Conservation (phyloP, 1,140 invertebrate genomes). For the Drosophila suzukii region DNA sequence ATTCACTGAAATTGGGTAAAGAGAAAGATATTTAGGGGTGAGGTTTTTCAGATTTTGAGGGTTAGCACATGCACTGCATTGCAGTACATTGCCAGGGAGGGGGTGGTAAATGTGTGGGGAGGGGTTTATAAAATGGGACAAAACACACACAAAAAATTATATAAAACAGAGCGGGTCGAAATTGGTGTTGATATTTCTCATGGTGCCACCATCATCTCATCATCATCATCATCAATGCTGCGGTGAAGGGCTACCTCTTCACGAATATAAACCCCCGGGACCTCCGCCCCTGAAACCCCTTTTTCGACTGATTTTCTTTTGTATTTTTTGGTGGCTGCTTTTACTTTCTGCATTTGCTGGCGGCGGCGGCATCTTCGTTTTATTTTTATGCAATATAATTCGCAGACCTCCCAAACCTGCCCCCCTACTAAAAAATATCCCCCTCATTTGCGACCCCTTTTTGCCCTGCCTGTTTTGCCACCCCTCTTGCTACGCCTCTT, state of each 20-base stretch:
- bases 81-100: conserved; percentile 9
- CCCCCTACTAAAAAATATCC: not conserved
- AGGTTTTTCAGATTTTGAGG: not conserved
- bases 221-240: conserved; percentile 4
- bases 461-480: not conserved
- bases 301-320: conserved; percentile 12
- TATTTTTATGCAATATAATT: conserved; percentile 72
- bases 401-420: not conserved
- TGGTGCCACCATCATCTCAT: conserved; percentile 37
- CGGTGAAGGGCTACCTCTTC: conserved; percentile 41
- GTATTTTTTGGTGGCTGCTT: conserved; percentile 16
- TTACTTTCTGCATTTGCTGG: conserved; percentile 28
- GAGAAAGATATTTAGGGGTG: no score
- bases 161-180: conserved; percentile 13
- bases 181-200: conserved; percentile 69
- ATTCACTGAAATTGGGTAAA: no score
- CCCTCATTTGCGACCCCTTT: conserved; percentile 16
- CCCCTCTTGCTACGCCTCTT: not conserved
- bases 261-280: not conserved
- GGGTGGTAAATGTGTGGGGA: not conserved
- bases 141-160: conserved; percentile 40
- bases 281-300: not conserved
- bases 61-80: conserved; percentile 11
- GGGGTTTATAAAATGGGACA: conserved; percentile 56
- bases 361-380: conserved; percentile 56